These are phyloP conservation scores for Mantis religiosa DNA, from an alignment of 2,888 invertebrate species.

Conservation along the genomic window DNA sequence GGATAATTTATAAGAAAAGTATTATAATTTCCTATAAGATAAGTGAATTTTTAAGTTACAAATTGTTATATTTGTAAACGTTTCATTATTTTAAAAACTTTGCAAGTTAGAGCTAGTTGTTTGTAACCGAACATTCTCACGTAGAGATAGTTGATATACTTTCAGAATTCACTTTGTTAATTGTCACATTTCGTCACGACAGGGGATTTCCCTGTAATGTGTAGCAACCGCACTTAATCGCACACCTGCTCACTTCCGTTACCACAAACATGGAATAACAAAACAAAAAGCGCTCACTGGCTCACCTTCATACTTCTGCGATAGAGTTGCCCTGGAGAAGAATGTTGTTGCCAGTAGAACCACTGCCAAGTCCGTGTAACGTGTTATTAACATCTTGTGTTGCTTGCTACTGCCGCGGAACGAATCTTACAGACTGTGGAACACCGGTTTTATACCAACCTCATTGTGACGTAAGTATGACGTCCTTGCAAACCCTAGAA, in stretches of 20 bases:
- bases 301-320: not conserved
- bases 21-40: no score
- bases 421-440: not conserved
- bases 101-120: no score
- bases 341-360: not conserved
- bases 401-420: not conserved
- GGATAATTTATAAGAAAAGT: no score
- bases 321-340: not conserved
- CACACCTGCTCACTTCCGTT: not conserved
- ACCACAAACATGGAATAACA: not conserved
- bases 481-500: not conserved
- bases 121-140: no score
- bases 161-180: no score
- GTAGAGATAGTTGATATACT: no score
- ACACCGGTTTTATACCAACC: not conserved
- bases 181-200: not conserved
- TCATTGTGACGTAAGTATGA: not conserved
- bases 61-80: no score
- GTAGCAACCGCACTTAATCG: not conserved
- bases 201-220: not conserved
- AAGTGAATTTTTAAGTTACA: no score
- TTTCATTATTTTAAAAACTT: no score
- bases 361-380: not conserved
- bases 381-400: not conserved
- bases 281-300: not conserved